A percentile compares a stretch with the other conserved stretches of the same genome.
These are phyloP conservation scores for Nowickia ferox DNA, from an alignment of 2,888 invertebrate species.

Conservation along the genomic window DNA sequence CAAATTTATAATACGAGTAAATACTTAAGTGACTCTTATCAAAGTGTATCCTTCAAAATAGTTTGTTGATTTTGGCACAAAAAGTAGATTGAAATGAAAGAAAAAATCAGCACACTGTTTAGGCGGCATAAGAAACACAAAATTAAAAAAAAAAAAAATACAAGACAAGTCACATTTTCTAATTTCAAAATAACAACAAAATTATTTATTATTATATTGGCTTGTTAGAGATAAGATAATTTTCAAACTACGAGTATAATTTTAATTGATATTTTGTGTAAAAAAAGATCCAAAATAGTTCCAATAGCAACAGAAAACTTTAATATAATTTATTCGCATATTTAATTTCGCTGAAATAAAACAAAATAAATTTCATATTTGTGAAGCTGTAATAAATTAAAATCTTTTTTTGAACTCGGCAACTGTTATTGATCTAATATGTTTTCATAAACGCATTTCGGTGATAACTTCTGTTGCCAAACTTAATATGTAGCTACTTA, in stretches of 20 bases:
- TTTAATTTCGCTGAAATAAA: not conserved
- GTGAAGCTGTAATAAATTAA: no score
- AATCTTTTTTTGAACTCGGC: no score
- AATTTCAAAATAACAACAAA: not conserved
- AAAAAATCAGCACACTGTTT: constrained; percentile 2
- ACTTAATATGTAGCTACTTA: no score
- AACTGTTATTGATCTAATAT: no score
- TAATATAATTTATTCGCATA: not conserved
- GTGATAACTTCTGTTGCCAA: no score
- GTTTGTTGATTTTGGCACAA: constrained; percentile 18
- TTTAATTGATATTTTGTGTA: constrained; percentile 31
- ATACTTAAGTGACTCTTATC: not conserved
- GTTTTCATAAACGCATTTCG: no score
- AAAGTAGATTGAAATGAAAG: not conserved
- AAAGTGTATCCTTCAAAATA: constrained; percentile 22
- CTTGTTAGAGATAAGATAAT: constrained; percentile 6
- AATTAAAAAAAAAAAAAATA: not conserved
- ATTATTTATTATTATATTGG: not conserved
- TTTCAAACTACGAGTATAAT: not conserved
- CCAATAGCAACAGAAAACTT: not conserved
- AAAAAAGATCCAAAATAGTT: not conserved
- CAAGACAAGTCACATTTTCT: not conserved
- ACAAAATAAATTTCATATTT: not conserved
- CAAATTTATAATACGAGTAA: not conserved
- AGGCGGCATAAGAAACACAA: not conserved